Evolutionary conservation across 35 echinoderm and acorn worm genomes (phyloP), one percentile per base, ranked within the genome.

Genomic region (Heliocidaris erythrogramma): DNA sequence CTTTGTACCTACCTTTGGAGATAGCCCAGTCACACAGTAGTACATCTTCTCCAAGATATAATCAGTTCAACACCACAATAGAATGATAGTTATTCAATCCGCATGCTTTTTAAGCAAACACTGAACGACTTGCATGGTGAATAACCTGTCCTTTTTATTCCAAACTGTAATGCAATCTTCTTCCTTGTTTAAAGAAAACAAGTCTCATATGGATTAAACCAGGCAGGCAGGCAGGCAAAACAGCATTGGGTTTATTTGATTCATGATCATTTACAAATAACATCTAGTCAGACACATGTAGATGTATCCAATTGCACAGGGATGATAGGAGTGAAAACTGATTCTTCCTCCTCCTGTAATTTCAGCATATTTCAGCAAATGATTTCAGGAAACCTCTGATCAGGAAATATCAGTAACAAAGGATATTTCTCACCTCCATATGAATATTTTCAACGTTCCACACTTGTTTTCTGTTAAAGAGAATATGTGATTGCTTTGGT

Each of bases 131-230:
- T 27, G 5, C 18, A 78, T 78, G 65, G 65, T 78, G 27, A 78
- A 78, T 24, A 78, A 21, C 3, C 61, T 17, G 21, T 78, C 65
- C 27, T 78, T 16, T 78, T 5, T n/a, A 78, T 18, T 78, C 65
- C 17, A 78, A 10, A 8, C 21, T 78, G 18, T 78, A n/a, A n/a
- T 27, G 65, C 65, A 78, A n/a, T n/a, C 65, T 78, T 78, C 65
- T 78, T 78, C 65, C 65, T 78, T 56, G 52, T 56, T 78, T 21
- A 78, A 78, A 78, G 65, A 78, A 78, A 78, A 78, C 65, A 78
- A 78, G 65, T 78, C 65, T 78, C 21, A 78, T n/a, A 18, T 78
- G 7, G 7, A n/a, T 21, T 0, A n/a, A 78, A 27, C 65, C 27
- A 78, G 4, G n/a, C n/a, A n/a, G n/a, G n/a, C n/a, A n/a, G 65